Percentiles rank a stretch among this genome's conserved stretches.
Conservation (phyloP, 1,140 invertebrate species). For the Calosoma granatense region DNA sequence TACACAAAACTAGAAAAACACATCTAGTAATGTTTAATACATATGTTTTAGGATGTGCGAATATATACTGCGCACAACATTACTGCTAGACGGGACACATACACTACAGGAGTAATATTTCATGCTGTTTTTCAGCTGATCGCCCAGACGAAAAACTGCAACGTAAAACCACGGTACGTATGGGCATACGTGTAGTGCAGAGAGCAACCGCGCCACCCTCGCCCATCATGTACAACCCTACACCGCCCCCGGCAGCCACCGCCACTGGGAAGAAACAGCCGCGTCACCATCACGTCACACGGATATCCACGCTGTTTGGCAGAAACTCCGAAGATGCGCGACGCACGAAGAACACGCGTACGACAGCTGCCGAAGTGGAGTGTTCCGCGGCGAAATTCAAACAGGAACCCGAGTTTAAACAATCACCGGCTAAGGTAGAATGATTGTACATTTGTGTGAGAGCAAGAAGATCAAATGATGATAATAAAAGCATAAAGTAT, state of each 20-base stretch:
- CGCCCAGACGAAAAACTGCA: constrained; percentile 64
- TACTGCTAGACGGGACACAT: no score
- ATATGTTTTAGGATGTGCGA: no score
- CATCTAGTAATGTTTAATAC: no score
- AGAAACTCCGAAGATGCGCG: not conserved
- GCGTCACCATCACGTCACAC: constrained; percentile 4
- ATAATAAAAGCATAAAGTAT: no score
- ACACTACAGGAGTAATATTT: no score
- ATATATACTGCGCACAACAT: no score
- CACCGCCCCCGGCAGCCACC: not conserved
- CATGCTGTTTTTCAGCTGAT: constrained; percentile 51
- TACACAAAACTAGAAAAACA: no score
- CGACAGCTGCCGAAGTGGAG: not conserved
- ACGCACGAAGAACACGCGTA: not conserved
- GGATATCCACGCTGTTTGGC: not conserved
- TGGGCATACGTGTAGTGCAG: constrained; percentile 71
- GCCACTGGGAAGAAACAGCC: constrained; percentile 20
- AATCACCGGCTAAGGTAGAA: not conserved
- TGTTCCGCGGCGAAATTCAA: not conserved
- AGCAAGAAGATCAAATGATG: no score
- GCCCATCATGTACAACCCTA: constrained; percentile 32
- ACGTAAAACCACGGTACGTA: constrained; percentile 63
- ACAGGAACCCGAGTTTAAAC: not conserved
- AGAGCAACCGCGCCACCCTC: constrained; percentile 37
- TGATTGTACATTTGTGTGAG: not conserved